phyloP scores from a whole-genome alignment of 1,140 invertebrate species.

The Bombus balteatus region DNA sequence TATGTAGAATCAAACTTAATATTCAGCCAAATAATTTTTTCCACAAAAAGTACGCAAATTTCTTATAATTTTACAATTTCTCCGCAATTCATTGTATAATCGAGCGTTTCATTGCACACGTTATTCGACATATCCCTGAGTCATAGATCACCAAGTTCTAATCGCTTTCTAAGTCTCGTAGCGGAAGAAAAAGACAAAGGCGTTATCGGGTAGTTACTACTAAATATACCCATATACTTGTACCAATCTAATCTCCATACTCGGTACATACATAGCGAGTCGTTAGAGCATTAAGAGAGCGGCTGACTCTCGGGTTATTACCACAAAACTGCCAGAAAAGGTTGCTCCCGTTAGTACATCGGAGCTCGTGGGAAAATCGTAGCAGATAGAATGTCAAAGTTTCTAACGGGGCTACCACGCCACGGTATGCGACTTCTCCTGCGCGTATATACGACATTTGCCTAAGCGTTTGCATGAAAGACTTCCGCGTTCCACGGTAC shows the following conservation, averaged over 20 bases:
- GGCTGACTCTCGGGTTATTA: conserved; percentile 19
- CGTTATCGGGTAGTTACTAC: conserved; percentile 28
- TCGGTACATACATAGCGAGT: neutral
- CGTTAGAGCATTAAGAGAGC: conserved; percentile 18
- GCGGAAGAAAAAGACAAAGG: conserved; percentile 37
- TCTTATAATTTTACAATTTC: conserved; percentile 1
- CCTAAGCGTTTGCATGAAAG: conserved; percentile 42
- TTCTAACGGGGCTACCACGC: conserved; percentile 37
- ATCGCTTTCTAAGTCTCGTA: conserved; percentile 36
- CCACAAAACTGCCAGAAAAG: conserved; percentile 39
- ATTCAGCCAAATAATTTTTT: too few species aligned
- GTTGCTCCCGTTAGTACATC: conserved; percentile 43
- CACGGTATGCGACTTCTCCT: conserved; percentile 27
- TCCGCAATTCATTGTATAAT: neutral
- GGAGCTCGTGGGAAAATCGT: conserved; percentile 51
- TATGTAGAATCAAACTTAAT: too few species aligned
- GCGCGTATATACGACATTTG: conserved; percentile 44
- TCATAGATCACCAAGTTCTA: conserved; percentile 1
- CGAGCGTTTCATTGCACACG: neutral
- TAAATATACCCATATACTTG: conserved; percentile 1
- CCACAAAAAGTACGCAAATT: neutral
- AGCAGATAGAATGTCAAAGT: conserved; percentile 49
- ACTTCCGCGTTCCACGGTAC: conserved; percentile 48
- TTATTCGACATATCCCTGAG: neutral
- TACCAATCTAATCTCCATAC: conserved; percentile 41